Evolutionary conservation across 64 coral and sea anemone species (phyloP), one percentile per base, ranked within the genome.

Genomic region (Montipora capricornis): DNA sequence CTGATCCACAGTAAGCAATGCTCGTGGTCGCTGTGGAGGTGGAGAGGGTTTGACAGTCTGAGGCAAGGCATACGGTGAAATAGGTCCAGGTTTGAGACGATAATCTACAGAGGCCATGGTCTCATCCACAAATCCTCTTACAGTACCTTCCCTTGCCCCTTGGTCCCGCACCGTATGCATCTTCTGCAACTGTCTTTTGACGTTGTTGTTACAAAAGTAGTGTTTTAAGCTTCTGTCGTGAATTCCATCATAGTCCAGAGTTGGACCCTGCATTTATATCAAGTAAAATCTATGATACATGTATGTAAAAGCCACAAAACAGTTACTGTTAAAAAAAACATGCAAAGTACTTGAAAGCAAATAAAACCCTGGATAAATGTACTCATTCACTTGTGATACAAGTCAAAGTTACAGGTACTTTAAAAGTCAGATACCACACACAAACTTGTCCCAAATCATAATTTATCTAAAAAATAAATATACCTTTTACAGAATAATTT

Each of bases 191-290:
- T 99, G 95, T 47, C 88, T 93, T 20, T 93, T 99, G 0, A 96
- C 69, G 6, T 80, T 87, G 47, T 92, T 64, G 80, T 89, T 76
- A 74, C 80, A 75, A 20, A 94, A 99, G 50, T 99, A 99, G 78
- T 99, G 98, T 77, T 99, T 99, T 52, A 99, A 73, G 77, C 98
- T 99, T 73, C 98, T 73, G 80, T 99, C 98, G 17, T 96, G 98
- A 19, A 99, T 94, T 26, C 98, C 98, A 96, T 99, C 95, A 78
- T 99, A 99, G 14, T 93, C 73, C 24, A 99, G 15, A 14, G 98
- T 96, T 53, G 98, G 98, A n/a, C 98, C 98, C 98, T 99, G 49
- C 2, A 60, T 44, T 29, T 70, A 19, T 45, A 19, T 57, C 69
- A 15, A 75, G 10, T 20, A 1, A 13, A 53, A 9, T n/a, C n/a